Base-by-base conservation (phyloP, 92 coral and sea anemone species). In the Blastomussa wellsi region DNA sequence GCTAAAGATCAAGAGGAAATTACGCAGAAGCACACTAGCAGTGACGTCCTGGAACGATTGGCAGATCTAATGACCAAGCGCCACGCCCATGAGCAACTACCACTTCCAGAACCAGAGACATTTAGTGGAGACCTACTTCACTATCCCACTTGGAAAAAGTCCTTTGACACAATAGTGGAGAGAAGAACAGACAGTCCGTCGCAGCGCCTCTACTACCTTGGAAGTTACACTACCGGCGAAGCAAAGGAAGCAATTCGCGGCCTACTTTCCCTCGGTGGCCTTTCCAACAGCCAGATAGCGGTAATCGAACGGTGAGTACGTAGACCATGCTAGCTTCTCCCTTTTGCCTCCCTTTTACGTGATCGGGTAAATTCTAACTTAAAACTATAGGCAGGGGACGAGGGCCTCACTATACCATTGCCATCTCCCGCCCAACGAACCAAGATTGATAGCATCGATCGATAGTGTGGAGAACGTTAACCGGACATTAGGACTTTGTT, bases 111-210 rank as follows among this genome's bases (percentile, higher is more conserved):
- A 77, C 92, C 92, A 75, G 89, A 89, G 13, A 77, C 77, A 7
- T 92, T 88, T 84, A 70, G 78, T 4, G 91, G 95, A 28, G 87
- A 85, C 49, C 79, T 77, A 37, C 52, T 87, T 10, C 86, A 83
- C 62, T 90, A 82, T 57, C 93, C 89, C 14, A 76, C 32, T 11
- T 90, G 92, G 92, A 29, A 72, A 44, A 90, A 69, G 41, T 86
- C 87, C 85, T 88, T 91, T 70, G 89, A 91, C n/a, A 84, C 89
- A 16, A 78, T 91, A 10, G 77, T 87, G 36, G 91, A 91, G 60
- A 49, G 80, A 47, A 60, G 82, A 84, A 88, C 89, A 39, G 69
- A 69, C 38, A 78, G 39, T 13, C 74, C 81, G 0, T 72, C 79
- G 0, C 37, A 75, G 64, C 65, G 60, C 60, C 79, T 75, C 60